These are phyloP conservation scores for Brachionus plicatilis DNA, from an alignment of 1,140 invertebrate species.

Conservation along the genomic window DNA sequence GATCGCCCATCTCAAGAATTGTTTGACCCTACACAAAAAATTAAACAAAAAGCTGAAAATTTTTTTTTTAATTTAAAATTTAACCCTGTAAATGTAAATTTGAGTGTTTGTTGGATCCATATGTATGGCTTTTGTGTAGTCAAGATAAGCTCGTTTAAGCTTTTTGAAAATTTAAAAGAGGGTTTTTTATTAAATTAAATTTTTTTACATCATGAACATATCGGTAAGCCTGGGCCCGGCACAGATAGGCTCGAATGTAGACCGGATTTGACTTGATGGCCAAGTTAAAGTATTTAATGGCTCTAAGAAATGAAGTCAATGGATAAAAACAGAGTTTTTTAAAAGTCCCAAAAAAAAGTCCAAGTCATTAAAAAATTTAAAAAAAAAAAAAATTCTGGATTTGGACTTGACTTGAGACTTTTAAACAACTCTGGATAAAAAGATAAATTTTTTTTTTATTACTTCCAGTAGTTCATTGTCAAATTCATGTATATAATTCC, in stretches of 20 bases:
- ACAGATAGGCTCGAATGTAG: conserved; percentile 53
- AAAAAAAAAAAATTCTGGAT: too few relatives aligned
- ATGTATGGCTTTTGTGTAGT: conserved; percentile 48
- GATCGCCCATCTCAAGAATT: conserved; percentile 50
- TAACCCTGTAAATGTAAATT: conserved; percentile 33
- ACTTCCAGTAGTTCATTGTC: conserved; percentile 52
- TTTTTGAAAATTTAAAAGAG: conserved; percentile 41
- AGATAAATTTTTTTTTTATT: conserved; percentile 11
- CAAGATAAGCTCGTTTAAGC: conserved; percentile 50
- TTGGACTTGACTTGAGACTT: too few relatives aligned
- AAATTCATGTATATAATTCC: conserved; percentile 52
- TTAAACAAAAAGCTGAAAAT: background rate
- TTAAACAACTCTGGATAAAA: too few relatives aligned
- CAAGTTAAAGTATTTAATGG: conserved; percentile 52
- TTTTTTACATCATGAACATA: conserved; percentile 45
- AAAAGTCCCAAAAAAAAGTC: too few relatives aligned
- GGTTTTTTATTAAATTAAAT: background rate
- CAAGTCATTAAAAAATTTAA: too few relatives aligned
- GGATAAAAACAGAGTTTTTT: too few relatives aligned
- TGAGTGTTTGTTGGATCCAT: conserved; percentile 31
- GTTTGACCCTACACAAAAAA: conserved; percentile 48
- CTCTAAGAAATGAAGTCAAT: conserved; percentile 44
- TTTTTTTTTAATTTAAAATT: background rate
- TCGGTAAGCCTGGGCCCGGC: conserved; percentile 51
- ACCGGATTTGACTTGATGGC: conserved; percentile 54